Percentiles rank a stretch among this genome's conserved stretches.
Evolutionary conservation across 1,140 invertebrate species (phyloP).

Genomic region (Cheumatopsyche charites): DNA sequence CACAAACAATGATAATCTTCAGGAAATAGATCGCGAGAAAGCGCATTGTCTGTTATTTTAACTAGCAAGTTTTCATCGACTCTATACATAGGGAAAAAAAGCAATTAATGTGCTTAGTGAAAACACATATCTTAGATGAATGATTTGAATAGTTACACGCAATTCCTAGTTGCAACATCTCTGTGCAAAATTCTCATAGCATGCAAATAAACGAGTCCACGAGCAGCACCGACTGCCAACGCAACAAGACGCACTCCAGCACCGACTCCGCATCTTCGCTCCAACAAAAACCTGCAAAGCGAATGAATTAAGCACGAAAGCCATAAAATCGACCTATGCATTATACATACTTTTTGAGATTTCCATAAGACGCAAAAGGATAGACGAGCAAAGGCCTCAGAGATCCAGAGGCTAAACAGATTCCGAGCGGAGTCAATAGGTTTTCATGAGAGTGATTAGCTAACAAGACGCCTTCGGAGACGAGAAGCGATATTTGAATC

Average conservation of each 20-base stretch:
- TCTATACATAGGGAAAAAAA: slow-evolving; percentile 58
- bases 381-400: slow-evolving; percentile 78
- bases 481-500: slow-evolving; percentile 79
- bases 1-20: slow-evolving; percentile 94
- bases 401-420: slow-evolving; percentile 61
- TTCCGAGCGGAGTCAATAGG: slow-evolving; percentile 80
- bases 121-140: background rate
- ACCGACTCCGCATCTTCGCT: slow-evolving; percentile 27
- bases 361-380: slow-evolving; percentile 78
- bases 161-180: slow-evolving; percentile 90
- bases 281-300: slow-evolving; percentile 36
- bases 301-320: background rate
- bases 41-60: slow-evolving; percentile 86
- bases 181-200: slow-evolving; percentile 86
- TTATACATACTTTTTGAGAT: slow-evolving; percentile 73
- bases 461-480: slow-evolving; percentile 84
- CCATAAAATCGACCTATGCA: background rate
- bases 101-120: background rate
- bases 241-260: slow-evolving; percentile 85
- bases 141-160: slow-evolving; percentile 68
- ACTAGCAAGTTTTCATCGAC: slow-evolving; percentile 83
- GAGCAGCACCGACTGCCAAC: slow-evolving; percentile 85
- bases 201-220: slow-evolving; percentile 89
- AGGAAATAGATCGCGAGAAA: slow-evolving; percentile 91
- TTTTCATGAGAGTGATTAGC: slow-evolving; percentile 83